Conservation (phyloP, 53 echinoderm and acorn worm species). For the Stichopus horrens region DNA sequence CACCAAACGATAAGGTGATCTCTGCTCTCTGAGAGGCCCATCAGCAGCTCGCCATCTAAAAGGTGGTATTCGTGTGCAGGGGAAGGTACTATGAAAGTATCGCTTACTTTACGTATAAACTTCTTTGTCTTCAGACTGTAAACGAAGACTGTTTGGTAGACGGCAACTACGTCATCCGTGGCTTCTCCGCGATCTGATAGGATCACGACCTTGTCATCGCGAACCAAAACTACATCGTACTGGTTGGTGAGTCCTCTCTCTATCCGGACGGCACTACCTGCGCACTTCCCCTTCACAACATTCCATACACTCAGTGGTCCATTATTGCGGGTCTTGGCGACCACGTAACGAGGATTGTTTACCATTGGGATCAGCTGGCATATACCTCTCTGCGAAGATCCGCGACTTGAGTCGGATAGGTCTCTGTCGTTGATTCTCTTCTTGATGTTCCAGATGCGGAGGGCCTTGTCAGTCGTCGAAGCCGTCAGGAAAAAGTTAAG, state of each 20-base stretch:
- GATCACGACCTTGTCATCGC: slow-evolving; percentile 79
- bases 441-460: slow-evolving; percentile 95
- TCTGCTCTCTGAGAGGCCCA: slow-evolving; percentile 89
- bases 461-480: slow-evolving; percentile 70
- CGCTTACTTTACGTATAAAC: slow-evolving; percentile 80
- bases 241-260: slow-evolving; percentile 81
- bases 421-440: slow-evolving; percentile 84
- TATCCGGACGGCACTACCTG: slow-evolving; percentile 75
- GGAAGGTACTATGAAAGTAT: slow-evolving; percentile 87
- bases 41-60: slow-evolving; percentile 78
- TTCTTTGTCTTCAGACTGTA: slow-evolving; percentile 92
- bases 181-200: slow-evolving; percentile 81
- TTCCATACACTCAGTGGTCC: slow-evolving; percentile 96
- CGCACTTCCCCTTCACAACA: slow-evolving; percentile 89
- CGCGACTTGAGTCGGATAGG: slow-evolving; percentile 49
- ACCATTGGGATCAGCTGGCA: slow-evolving; percentile 77
- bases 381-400: slow-evolving; percentile 54
- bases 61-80: slow-evolving; percentile 88
- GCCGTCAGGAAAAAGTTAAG: slow-evolving; percentile 82
- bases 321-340: slow-evolving; percentile 80
- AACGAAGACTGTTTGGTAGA: slow-evolving; percentile 87
- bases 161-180: slow-evolving; percentile 70
- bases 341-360: slow-evolving; percentile 86
- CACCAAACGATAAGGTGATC: slow-evolving; percentile 93
- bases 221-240: slow-evolving; percentile 77